These are phyloP conservation scores for Florisuga fusca DNA, from an alignment of 2,797 vertebrate genomes.

Conservation along the genomic window DNA sequence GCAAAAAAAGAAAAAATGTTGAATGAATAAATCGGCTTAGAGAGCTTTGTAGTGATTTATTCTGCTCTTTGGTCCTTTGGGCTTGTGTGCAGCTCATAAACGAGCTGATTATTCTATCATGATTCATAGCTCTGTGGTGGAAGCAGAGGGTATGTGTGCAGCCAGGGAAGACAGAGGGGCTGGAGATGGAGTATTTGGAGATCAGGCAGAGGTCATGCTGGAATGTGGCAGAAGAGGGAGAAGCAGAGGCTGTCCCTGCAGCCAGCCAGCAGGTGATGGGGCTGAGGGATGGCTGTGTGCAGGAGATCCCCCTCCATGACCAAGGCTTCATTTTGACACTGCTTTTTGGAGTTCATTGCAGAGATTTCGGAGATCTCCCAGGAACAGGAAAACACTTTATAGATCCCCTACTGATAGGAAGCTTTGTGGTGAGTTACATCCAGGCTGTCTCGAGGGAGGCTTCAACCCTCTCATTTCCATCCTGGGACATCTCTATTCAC, in stretches of 20 bases:
- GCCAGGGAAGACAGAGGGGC: conserved; percentile 25
- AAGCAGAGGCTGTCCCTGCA: neutral
- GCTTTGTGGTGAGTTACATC: neutral
- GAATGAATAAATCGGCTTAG: conserved; percentile 64
- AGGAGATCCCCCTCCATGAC: neutral
- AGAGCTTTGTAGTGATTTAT: conserved; percentile 70
- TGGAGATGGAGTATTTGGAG: conserved; percentile 15
- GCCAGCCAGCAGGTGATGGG: neutral
- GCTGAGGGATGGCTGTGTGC: neutral
- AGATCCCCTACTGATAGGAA: neutral
- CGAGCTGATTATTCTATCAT: conserved; percentile 63
- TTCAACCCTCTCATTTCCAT: neutral
- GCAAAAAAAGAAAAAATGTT: conserved; percentile 16
- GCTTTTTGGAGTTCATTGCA: neutral
- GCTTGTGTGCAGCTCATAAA: conserved; percentile 57
- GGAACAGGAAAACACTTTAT: neutral
- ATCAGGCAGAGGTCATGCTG: conserved; percentile 50
- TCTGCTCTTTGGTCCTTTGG: conserved; percentile 52
- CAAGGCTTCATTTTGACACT: neutral
- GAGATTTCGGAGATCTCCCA: neutral
- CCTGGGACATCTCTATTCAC: neutral
- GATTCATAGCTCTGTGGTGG: conserved; percentile 54
- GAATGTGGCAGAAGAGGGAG: neutral
- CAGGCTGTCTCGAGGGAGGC: neutral
- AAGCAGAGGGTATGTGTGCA: conserved; percentile 39